Percentiles rank a stretch among this genome's conserved stretches.
These are phyloP conservation scores for Monochamus alternatus DNA, from an alignment of 2,888 invertebrate genomes.

Conservation along the genomic window DNA sequence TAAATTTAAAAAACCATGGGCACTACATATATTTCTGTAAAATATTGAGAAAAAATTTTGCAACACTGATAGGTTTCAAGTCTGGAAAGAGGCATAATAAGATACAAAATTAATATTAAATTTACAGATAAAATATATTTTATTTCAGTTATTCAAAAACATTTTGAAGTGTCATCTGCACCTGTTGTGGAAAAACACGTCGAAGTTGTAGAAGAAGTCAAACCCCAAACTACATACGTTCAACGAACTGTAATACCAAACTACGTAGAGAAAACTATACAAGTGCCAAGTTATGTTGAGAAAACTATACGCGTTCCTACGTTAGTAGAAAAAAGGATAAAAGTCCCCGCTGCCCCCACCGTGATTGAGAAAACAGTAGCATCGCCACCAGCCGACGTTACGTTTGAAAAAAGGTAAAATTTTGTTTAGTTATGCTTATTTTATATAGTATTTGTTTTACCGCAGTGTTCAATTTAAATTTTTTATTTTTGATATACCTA, in stretches of 20 bases:
- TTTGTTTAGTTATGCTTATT: neutral
- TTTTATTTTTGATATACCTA: no score
- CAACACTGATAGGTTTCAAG: no score
- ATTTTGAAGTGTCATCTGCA: conserved; percentile 42
- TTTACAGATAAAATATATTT: neutral
- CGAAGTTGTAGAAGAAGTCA: conserved; percentile 49
- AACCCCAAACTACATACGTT: conserved; percentile 60
- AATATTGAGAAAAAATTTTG: no score
- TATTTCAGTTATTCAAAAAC: conserved; percentile 41
- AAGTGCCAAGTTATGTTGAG: conserved; percentile 67
- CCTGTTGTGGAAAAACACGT: conserved; percentile 55
- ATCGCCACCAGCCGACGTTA: conserved; percentile 52
- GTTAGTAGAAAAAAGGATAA: conserved; percentile 65
- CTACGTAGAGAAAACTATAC: conserved; percentile 67
- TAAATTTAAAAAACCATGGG: no score
- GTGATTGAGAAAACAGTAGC: conserved; percentile 65
- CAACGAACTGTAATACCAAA: conserved; percentile 67
- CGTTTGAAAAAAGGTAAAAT: conserved; percentile 44
- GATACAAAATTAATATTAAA: no score
- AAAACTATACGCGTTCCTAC: conserved; percentile 67
- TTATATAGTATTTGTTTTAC: no score
- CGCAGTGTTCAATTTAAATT: no score
- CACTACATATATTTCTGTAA: no score
- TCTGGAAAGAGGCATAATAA: no score
- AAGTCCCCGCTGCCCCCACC: conserved; percentile 65